phyloP scores from a whole-genome alignment of 2,888 invertebrate species.

The Biston betularia region DNA sequence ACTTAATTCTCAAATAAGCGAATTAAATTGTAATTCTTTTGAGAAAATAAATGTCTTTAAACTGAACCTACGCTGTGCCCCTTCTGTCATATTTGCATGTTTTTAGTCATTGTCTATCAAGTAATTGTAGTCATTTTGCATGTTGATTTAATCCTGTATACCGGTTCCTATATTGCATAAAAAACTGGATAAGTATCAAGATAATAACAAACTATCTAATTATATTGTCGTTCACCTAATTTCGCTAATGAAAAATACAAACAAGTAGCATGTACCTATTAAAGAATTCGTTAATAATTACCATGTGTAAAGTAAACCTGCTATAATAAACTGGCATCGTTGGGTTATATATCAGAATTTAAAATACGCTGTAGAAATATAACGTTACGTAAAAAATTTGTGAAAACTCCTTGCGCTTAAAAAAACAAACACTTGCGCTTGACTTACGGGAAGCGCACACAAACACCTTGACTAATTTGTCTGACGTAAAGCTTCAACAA shows the following conservation, averaged over 20 bases:
- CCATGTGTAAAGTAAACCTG: neutral
- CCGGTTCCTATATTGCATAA: constrained; percentile 36
- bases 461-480: too few relatives aligned
- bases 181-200: neutral
- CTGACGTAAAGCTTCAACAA: too few relatives aligned
- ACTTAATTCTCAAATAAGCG: too few relatives aligned
- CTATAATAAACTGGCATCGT: too few relatives aligned
- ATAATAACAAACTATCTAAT: constrained; percentile 31
- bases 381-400: too few relatives aligned
- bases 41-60: too few relatives aligned
- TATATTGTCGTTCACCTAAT: constrained; percentile 37
- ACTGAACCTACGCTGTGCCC: neutral
- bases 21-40: too few relatives aligned
- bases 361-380: too few relatives aligned
- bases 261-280: neutral
- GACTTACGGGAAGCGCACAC: too few relatives aligned
- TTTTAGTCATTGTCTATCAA: constrained; percentile 32
- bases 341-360: too few relatives aligned
- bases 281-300: neutral
- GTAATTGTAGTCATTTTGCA: constrained; percentile 43
- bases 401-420: too few relatives aligned
- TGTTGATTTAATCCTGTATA: constrained; percentile 42
- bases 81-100: constrained; percentile 11
- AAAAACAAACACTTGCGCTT: too few relatives aligned
- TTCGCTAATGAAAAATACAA: constrained; percentile 16